Base-by-base conservation (phyloP, 2,888 invertebrate species). In the Drosophila nr. perissopoda region DNA sequence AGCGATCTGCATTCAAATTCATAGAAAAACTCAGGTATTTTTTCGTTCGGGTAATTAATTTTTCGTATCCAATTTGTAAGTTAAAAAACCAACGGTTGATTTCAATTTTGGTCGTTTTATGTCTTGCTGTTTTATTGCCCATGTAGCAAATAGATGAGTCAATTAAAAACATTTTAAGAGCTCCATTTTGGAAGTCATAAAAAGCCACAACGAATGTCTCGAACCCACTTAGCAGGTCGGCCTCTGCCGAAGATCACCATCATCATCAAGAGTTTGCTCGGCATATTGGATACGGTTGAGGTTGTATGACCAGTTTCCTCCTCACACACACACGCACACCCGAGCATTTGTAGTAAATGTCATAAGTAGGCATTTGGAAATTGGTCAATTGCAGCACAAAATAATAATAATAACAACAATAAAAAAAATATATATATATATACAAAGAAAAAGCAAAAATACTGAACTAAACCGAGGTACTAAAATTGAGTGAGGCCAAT, bases 321-420 rank as follows among this genome's bases (percentile, higher is more conserved):
- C 21, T 10, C 27, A 38, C 27, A 54, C 6, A 54, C 6, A 52
- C 18, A 51, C 52, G 34, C 51, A 40, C 52, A 16, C 25, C n/a
- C 27, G 27, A 53, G 33, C 51, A 46, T 64, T 70, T 29, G 29
- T 38, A 38, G 70, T 64, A 83, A 83, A 84, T 70, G 70, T 67
- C 76, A 81, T 72, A 57, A 60, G 66, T 49, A 65, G 76, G 54
- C 72, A 62, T 62, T 74, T 69, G 63, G 34, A 70, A 74, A 74
- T 70, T 81, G 79, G 65, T 82, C 82, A 81, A 74, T 74, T 74
- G 74, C 69, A 53, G 62, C 52, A 64, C 63, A 63, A 70, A 76
- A 70, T 46, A 25, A 46, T 46, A 67, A 58, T 40, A 73, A 46
- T 13, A 66, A 61, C 46, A 70, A 69, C 31, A 57, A 27, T 51